phyloP scores from a whole-genome alignment of 2,113 vertebrate species.

The Propithecus coquereli region DNA sequence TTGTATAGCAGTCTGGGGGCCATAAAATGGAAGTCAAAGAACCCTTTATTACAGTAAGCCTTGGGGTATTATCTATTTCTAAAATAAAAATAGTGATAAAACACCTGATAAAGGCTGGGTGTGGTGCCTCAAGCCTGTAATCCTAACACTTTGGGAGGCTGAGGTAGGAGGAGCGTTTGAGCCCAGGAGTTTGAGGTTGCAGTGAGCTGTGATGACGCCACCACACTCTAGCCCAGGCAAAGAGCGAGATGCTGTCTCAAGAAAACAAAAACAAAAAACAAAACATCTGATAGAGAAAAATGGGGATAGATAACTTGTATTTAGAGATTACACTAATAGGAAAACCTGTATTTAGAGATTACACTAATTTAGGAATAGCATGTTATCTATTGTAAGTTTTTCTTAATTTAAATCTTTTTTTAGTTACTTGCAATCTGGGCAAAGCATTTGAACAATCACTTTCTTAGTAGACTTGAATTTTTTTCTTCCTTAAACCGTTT shows the following conservation, averaged over 20 bases:
- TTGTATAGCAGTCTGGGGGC: background rate
- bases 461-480: background rate
- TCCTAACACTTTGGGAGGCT: too few species aligned
- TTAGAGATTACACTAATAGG: background rate
- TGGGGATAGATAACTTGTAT: background rate
- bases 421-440: background rate
- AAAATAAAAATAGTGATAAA: background rate
- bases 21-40: background rate
- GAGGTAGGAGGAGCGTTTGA: too few species aligned
- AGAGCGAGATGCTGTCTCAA: too few species aligned
- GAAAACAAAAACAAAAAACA: too few species aligned
- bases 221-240: too few species aligned
- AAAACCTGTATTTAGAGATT: background rate
- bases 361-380: background rate
- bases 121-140: too few species aligned
- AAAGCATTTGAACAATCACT: background rate
- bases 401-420: background rate
- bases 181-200: too few species aligned
- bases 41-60: background rate
- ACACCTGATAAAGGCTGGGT: background rate
- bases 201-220: too few species aligned
- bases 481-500: background rate
- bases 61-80: background rate
- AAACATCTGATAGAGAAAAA: background rate
- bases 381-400: background rate